Conservation (phyloP, 2,888 invertebrate genomes). For the Eristalinus sepulchralis region DNA sequence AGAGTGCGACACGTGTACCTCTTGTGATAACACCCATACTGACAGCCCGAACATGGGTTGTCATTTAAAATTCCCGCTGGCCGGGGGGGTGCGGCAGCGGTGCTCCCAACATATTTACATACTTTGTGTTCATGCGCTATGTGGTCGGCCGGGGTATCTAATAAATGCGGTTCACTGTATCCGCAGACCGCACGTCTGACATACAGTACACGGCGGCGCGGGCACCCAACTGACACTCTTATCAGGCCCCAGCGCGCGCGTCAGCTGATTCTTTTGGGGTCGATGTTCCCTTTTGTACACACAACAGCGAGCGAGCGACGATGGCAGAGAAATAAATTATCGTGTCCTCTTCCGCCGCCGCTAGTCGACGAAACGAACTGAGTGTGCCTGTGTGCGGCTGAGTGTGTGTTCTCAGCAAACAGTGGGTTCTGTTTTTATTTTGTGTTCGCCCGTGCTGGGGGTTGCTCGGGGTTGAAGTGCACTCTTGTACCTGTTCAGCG, state of each 20-base stretch:
- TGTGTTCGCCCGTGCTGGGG: not conserved
- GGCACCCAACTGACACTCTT: slow-evolving; percentile 46
- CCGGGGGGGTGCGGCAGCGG: not conserved
- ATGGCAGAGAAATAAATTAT: slow-evolving; percentile 50
- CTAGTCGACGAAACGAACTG: not conserved
- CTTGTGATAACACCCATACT: slow-evolving; percentile 61
- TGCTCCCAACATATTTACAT: slow-evolving; percentile 36
- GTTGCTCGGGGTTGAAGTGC: not conserved
- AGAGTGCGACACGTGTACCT: slow-evolving; percentile 58
- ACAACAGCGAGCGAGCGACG: slow-evolving; percentile 23
- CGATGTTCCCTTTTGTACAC: slow-evolving; percentile 69
- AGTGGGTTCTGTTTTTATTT: not conserved
- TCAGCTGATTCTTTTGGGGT: slow-evolving; percentile 68
- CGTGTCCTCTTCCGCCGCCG: slow-evolving; percentile 41
- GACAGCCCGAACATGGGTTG: slow-evolving; percentile 58
- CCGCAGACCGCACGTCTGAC: slow-evolving; percentile 63
- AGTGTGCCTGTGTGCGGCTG: not conserved
- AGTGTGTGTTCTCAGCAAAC: slow-evolving; percentile 1
- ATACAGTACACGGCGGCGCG: not conserved
- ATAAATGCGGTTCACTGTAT: slow-evolving; percentile 53
- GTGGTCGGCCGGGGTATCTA: slow-evolving; percentile 58
- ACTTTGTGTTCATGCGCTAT: slow-evolving; percentile 63
- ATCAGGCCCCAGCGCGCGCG: slow-evolving; percentile 55
- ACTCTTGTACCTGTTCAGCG: not conserved
- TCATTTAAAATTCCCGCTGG: slow-evolving; percentile 55